phyloP scores from a whole-genome alignment of 1,140 invertebrate genomes.

The Lordiphosa mommai region DNA sequence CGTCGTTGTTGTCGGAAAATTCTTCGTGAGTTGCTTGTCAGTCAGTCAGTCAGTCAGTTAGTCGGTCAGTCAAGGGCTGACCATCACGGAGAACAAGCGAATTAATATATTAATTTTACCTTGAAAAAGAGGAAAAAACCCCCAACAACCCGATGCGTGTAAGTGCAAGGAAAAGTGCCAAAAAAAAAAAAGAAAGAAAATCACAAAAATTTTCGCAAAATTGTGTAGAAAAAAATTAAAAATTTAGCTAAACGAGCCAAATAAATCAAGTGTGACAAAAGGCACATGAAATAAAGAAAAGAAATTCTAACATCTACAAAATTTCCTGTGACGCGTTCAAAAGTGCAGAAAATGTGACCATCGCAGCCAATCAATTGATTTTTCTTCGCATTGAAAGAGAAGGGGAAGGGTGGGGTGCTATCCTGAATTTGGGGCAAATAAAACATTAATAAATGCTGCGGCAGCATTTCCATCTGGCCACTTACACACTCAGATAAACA shows the following conservation, averaged over 20 bases:
- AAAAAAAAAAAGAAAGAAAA: constrained; percentile 29
- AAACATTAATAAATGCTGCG: constrained; percentile 41
- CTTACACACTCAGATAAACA: neutral
- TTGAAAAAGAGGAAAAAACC: constrained; percentile 14
- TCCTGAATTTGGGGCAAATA: constrained; percentile 3
- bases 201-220: constrained; percentile 37
- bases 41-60: constrained; percentile 11
- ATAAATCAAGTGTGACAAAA: constrained; percentile 68
- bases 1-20: neutral
- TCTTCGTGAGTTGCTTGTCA: constrained; percentile 9
- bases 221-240: constrained; percentile 47
- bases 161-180: constrained; percentile 24
- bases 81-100: constrained; percentile 7
- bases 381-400: constrained; percentile 32
- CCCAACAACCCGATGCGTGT: constrained; percentile 22
- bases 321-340: constrained; percentile 68
- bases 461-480: constrained; percentile 11
- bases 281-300: constrained; percentile 10
- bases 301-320: constrained; percentile 38
- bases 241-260: constrained; percentile 41
- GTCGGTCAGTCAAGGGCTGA: constrained; percentile 14
- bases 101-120: constrained; percentile 24
- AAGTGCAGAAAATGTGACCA: constrained; percentile 64
- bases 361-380: constrained; percentile 72
- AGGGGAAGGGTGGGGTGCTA: neutral